Conservation (phyloP, 2,888 invertebrate species). For the Piscicola geometra region DNA sequence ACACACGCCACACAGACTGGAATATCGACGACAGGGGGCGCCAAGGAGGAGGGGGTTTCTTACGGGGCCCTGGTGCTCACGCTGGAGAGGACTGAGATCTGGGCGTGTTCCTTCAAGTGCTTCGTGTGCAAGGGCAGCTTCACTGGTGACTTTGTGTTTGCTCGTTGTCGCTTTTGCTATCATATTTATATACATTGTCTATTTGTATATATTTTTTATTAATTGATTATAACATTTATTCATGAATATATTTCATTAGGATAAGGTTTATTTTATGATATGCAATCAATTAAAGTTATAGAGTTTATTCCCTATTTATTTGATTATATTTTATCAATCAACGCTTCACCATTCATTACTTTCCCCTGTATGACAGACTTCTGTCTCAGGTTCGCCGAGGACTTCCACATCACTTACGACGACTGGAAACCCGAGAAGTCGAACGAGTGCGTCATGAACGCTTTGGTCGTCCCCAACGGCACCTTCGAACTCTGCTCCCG, state of each 20-base stretch:
- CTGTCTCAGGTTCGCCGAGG: constrained; percentile 87
- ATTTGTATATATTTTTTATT: no score
- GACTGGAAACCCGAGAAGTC: constrained; percentile 87
- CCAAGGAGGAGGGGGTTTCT: constrained; percentile 56
- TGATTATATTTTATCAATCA: neutral
- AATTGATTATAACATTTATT: no score
- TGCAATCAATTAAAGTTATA: neutral
- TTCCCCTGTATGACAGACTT: no score
- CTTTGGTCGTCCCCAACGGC: constrained; percentile 94
- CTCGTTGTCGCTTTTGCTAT: no score
- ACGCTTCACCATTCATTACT: neutral
- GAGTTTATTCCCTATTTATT: neutral
- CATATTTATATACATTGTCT: no score
- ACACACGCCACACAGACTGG: neutral
- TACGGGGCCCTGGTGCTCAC: constrained; percentile 80
- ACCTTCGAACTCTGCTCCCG: constrained; percentile 94
- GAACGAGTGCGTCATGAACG: constrained; percentile 55
- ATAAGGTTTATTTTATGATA: neutral
- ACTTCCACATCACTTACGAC: constrained; percentile 90
- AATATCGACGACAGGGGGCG: constrained; percentile 7
- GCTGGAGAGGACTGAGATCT: constrained; percentile 89
- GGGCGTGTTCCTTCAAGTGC: constrained; percentile 90
- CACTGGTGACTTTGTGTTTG: no score
- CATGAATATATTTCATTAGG: no score
- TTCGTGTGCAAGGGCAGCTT: constrained; percentile 79